Conservation (phyloP, 2,113 vertebrate species). For the Mesoclemmys tuberculata region DNA sequence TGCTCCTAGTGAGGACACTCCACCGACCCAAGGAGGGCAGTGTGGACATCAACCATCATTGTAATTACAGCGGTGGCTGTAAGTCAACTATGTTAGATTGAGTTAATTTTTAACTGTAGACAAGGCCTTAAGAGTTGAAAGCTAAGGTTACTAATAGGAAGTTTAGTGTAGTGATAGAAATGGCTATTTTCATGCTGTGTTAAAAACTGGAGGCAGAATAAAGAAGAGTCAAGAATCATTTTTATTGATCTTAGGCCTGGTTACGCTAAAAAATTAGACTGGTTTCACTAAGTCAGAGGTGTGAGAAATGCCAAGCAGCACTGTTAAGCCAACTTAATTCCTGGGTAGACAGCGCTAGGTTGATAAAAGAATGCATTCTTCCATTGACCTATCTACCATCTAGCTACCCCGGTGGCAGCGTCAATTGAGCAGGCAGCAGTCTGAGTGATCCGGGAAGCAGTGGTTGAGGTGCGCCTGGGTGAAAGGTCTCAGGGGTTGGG, state of each 20-base stretch:
- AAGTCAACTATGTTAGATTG: too few species aligned
- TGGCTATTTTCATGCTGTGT: rapidly evolving
- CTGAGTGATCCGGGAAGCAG: too few species aligned
- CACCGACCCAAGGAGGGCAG: too few species aligned
- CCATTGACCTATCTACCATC: neutral
- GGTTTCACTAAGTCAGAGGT: neutral
- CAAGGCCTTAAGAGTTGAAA: neutral
- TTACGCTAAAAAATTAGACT: neutral
- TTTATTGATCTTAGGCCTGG: neutral
- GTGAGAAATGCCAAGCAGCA: neutral
- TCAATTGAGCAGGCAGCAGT: too few species aligned
- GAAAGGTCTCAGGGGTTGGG: too few species aligned
- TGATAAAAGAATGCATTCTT: neutral
- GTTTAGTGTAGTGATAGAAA: neutral
- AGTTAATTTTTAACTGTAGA: too few species aligned
- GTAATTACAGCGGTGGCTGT: too few species aligned
- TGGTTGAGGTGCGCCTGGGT: too few species aligned
- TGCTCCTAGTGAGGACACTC: too few species aligned
- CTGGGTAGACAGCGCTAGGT: neutral
- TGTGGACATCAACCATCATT: too few species aligned
- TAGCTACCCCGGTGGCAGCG: too few species aligned
- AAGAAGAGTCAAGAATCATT: neutral
- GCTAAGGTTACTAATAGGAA: neutral
- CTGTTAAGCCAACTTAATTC: neutral
- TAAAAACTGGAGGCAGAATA: neutral